Evolutionary conservation across 2,113 vertebrate genomes (phyloP).

Genomic region (Hiodon tergisus): DNA sequence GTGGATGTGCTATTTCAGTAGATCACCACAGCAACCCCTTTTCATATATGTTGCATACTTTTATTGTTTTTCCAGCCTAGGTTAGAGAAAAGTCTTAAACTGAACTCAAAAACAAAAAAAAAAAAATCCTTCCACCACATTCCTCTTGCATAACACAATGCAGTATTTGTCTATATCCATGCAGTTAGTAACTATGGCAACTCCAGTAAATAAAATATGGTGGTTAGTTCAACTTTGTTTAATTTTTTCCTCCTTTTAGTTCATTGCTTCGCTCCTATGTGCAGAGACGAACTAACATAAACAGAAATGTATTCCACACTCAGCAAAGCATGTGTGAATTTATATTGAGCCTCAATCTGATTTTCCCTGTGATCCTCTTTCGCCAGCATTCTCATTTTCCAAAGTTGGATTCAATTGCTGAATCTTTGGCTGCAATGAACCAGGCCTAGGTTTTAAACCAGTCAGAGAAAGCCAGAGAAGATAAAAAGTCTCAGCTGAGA

Average conservation of each 20-base stretch:
- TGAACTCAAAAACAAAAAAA: constrained; percentile 61
- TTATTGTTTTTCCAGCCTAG: constrained; percentile 41
- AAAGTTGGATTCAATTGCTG: constrained; percentile 48
- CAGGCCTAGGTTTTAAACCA: constrained; percentile 43
- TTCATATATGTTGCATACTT: not conserved
- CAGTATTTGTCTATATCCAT: constrained; percentile 64
- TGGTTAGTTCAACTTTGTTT: constrained; percentile 55
- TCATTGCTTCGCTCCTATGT: constrained; percentile 60
- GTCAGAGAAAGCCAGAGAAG: not conserved
- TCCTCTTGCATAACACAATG: constrained; percentile 59
- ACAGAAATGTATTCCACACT: constrained; percentile 41
- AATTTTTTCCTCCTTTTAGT: constrained; percentile 54
- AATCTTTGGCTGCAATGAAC: constrained; percentile 41
- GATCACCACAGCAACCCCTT: not conserved
- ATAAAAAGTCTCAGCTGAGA: not conserved
- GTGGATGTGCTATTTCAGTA: too few relatives aligned
- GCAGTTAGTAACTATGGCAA: constrained; percentile 58
- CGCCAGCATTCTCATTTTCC: constrained; percentile 55
- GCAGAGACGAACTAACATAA: constrained; percentile 58
- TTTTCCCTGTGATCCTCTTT: constrained; percentile 56
- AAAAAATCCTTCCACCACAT: constrained; percentile 48
- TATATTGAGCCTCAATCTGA: constrained; percentile 53
- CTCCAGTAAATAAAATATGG: constrained; percentile 53
- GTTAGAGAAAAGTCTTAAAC: constrained; percentile 62
- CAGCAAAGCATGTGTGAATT: too few relatives aligned